phyloP scores from a whole-genome alignment of 2,888 invertebrate species.

The Drosophila anomalata region DNA sequence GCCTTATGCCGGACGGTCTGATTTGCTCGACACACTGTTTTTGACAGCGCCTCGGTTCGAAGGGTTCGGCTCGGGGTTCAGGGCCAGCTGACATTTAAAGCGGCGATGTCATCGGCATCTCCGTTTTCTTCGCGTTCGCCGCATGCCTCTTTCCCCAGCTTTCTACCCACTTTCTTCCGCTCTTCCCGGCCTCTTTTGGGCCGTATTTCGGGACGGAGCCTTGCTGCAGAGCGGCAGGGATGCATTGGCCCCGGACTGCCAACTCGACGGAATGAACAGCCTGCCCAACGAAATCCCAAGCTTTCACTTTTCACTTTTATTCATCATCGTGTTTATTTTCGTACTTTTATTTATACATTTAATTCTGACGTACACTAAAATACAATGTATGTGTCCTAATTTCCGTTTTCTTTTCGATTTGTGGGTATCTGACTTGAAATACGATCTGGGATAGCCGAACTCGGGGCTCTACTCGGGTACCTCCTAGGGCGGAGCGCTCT shows the following conservation, averaged over 20 bases:
- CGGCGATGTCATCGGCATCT: slow-evolving; percentile 59
- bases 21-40: slow-evolving; percentile 32
- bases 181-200: neutral
- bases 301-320: slow-evolving; percentile 15
- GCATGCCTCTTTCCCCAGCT: slow-evolving; percentile 20
- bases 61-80: slow-evolving; percentile 26
- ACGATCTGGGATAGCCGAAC: neutral
- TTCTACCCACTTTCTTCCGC: neutral
- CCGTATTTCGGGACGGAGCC: neutral
- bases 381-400: slow-evolving; percentile 59
- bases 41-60: slow-evolving; percentile 47
- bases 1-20: slow-evolving; percentile 31
- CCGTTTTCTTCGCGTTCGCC: slow-evolving; percentile 30
- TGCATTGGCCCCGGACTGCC: slow-evolving; percentile 19
- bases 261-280: slow-evolving; percentile 7
- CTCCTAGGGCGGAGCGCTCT: slow-evolving; percentile 13
- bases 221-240: slow-evolving; percentile 8
- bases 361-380: slow-evolving; percentile 74
- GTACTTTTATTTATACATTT: slow-evolving; percentile 67
- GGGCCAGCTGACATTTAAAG: slow-evolving; percentile 66
- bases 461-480: slow-evolving; percentile 20
- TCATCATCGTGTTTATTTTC: slow-evolving; percentile 37
- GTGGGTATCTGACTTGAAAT: slow-evolving; percentile 27
- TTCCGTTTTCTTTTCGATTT: slow-evolving; percentile 18
- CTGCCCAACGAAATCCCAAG: neutral